A percentile compares a stretch with the other conserved stretches of the same genome.
Evolutionary conservation across 2,888 invertebrate genomes (phyloP).

Genomic region (Amblyjoppa fuscipennis): DNA sequence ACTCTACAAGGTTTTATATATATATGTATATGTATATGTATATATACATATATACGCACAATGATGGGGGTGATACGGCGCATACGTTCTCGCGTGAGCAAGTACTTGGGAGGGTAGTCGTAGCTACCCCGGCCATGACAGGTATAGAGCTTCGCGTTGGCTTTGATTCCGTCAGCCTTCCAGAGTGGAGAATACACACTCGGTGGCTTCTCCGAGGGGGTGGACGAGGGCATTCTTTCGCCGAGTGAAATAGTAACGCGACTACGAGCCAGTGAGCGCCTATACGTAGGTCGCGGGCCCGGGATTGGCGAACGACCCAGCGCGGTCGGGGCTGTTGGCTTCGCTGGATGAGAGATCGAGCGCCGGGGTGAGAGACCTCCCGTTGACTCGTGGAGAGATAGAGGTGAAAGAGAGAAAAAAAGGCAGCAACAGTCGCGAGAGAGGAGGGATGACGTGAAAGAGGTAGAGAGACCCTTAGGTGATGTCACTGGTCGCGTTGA

Average conservation of each 20-base stretch:
- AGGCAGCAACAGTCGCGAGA: conserved; percentile 3
- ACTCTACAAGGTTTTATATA: neutral
- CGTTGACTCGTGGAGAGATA: conserved; percentile 24
- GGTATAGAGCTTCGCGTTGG: conserved; percentile 18
- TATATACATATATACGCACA: too few relatives aligned
- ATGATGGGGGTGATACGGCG: neutral
- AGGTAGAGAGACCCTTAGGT: conserved; percentile 52
- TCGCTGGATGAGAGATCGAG: conserved; percentile 36
- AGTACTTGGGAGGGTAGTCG: neutral
- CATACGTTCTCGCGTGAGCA: conserved; percentile 20
- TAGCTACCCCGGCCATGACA: neutral
- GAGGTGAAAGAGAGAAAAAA: conserved; percentile 38
- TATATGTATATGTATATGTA: conserved; percentile 4
- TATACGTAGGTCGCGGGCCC: neutral
- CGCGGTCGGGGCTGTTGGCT: conserved; percentile 40
- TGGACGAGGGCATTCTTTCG: conserved; percentile 25
- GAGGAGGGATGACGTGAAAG: conserved; percentile 19
- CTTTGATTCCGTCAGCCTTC: conserved; percentile 38
- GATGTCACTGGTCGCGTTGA: conserved; percentile 75
- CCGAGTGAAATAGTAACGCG: conserved; percentile 24
- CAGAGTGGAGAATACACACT: conserved; percentile 24
- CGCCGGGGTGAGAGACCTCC: conserved; percentile 35
- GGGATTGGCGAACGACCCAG: conserved; percentile 45
- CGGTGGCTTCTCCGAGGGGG: neutral
- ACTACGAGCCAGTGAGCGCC: conserved; percentile 3